Conservation (phyloP, 2,888 invertebrate genomes). For the Andrena bicolor region DNA sequence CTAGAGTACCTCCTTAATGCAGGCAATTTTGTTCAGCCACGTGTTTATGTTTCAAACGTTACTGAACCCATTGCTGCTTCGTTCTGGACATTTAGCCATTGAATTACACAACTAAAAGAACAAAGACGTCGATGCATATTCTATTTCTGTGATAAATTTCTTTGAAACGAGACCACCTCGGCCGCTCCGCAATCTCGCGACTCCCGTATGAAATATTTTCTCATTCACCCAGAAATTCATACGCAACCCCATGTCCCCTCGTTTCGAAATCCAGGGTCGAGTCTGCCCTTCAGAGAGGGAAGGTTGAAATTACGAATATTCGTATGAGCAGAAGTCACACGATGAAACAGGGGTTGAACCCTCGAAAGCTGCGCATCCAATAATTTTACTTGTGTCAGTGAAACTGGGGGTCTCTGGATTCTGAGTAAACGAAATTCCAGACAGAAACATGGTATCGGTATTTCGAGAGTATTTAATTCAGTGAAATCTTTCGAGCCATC, state of each 20-base stretch:
- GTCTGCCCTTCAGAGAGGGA: slow-evolving; percentile 3
- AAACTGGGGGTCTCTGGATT: not conserved
- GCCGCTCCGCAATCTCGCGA: slow-evolving; percentile 42
- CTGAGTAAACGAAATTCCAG: not conserved
- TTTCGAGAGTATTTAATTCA: not conserved
- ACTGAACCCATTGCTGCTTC: no score
- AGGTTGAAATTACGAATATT: slow-evolving; percentile 46
- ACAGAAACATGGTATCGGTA: not conserved
- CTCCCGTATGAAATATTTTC: slow-evolving; percentile 57
- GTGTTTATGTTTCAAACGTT: no score
- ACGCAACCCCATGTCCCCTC: slow-evolving; percentile 2
- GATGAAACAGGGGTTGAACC: slow-evolving; percentile 26
- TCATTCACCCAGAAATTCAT: slow-evolving; percentile 37
- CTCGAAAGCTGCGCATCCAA: not conserved
- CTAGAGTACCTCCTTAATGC: no score
- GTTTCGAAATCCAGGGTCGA: slow-evolving; percentile 16
- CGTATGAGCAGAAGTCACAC: slow-evolving; percentile 7
- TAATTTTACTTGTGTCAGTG: slow-evolving; percentile 8
- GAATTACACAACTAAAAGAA: not conserved
- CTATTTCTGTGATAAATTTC: slow-evolving; percentile 1
- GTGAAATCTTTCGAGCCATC: not conserved
- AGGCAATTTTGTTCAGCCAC: no score
- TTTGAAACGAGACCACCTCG: not conserved
- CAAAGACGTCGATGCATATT: not conserved
- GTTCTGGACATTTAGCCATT: no score